Percentiles rank a stretch among this genome's conserved stretches.
Evolutionary conservation across 2,113 vertebrate genomes (phyloP).

Genomic region (Indri indri): DNA sequence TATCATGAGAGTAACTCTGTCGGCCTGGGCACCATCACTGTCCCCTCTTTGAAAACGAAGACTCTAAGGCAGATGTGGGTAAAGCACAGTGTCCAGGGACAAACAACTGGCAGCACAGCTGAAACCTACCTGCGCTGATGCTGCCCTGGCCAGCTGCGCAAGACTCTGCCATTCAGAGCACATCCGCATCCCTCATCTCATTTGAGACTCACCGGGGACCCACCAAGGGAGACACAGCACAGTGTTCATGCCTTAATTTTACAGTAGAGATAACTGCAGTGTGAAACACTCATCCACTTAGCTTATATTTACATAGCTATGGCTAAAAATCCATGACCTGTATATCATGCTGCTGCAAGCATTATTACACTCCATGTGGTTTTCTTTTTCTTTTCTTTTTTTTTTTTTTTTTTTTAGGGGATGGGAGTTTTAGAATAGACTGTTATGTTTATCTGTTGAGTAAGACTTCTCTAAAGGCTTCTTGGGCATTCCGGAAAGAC

Average conservation of each 20-base stretch:
- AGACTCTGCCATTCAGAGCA: background rate
- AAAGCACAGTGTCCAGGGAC: background rate
- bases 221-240: background rate
- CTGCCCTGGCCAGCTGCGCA: background rate
- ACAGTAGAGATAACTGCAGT: background rate
- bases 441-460: background rate
- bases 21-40: background rate
- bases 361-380: background rate
- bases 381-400: background rate
- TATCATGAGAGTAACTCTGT: background rate
- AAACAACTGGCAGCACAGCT: background rate
- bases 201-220: background rate
- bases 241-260: background rate
- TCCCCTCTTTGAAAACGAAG: background rate
- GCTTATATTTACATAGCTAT: background rate
- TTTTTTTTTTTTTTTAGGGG: background rate
- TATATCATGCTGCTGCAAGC: background rate
- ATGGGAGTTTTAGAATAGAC: background rate
- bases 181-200: background rate
- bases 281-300: background rate
- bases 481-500: constrained; percentile 13
- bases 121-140: background rate
- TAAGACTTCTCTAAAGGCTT: background rate
- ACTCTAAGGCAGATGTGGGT: background rate
- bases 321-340: background rate